Base-by-base conservation (phyloP, 2,797 vertebrate genomes). In the Tachyglossus aculeatus region DNA sequence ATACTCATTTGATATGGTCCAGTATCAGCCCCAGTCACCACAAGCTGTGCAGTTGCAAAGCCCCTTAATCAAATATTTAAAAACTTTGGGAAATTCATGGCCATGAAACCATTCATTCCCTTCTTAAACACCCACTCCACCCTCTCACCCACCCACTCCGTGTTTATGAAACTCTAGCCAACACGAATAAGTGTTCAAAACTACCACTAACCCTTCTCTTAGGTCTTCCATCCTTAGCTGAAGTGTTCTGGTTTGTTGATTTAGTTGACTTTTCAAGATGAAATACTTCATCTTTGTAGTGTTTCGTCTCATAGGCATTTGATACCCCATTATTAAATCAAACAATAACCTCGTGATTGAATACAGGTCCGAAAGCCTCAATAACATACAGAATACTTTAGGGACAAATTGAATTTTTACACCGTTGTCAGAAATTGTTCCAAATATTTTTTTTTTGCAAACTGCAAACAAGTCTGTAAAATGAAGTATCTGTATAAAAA, bases 391-490 rank as follows among this genome's bases (percentile, higher is more conserved):
- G 64, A 87, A 82, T 63, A 67, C 33, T 87, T 86, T 68, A 85
- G 78, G 77, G 75, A 78, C 37, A 65, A 85, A 82, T 87, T 74
- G 84, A 75, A 74, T 71, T 60, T 80, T 76, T 78, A 73, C 59
- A 79, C 60, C 85, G 89, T 86, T 71, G 44, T 71, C 76, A 53
- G 11, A 39, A 54, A 79, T 62, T 67, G 82, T 77, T 1, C 4
- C 12, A 5, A 19, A 57, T 63, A 68, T 80, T 86, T 77, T 78
- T 61, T 61, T 79, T 89, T 88, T 83, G 54, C 85, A 84, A 90
- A 86, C 70, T 83, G 80, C 75, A 81, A 88, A 88, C 59, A 90
- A 83, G 84, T 88, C 79, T 77, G 79, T 88, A 87, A 89, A 88
- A 90, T 83, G 84, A 74, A 72, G 81, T 40, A 1, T 74, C 52